Evolutionary conservation across 2,797 vertebrate species (phyloP).

Genomic region (Florisuga fusca): DNA sequence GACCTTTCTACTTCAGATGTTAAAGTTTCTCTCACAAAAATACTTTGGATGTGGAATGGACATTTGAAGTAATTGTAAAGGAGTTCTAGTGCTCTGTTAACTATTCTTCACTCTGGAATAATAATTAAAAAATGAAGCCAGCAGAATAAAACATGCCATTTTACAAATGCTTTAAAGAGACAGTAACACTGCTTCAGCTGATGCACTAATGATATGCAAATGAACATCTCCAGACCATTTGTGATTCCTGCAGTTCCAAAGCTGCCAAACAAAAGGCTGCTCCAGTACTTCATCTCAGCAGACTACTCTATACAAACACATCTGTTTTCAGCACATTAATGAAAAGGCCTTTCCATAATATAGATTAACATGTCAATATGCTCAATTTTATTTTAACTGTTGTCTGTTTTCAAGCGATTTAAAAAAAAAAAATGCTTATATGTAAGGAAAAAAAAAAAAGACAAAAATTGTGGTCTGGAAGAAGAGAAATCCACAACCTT

Average conservation of each 20-base stretch:
- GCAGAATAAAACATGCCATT: not conserved
- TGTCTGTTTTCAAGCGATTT: not conserved
- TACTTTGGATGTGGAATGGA: not conserved
- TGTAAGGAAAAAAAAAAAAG: too few relatives aligned
- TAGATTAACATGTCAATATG: slow-evolving; percentile 5
- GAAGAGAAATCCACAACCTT: not conserved
- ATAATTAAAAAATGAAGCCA: not conserved
- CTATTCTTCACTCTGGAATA: not conserved
- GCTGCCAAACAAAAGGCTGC: not conserved
- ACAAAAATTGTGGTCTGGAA: not conserved
- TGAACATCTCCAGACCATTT: not conserved
- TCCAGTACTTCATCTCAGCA: not conserved
- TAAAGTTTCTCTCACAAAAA: not conserved
- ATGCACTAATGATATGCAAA: not conserved
- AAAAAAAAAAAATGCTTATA: not conserved
- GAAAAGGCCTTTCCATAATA: not conserved
- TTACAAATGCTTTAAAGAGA: not conserved
- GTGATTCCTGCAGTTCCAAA: not conserved
- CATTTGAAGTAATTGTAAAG: not conserved
- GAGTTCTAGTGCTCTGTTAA: not conserved
- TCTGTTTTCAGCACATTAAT: not conserved
- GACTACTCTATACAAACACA: slow-evolving; percentile 13
- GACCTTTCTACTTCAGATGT: not conserved
- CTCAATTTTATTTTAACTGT: not conserved
- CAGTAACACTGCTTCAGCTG: not conserved